phyloP scores from a whole-genome alignment of 2,113 vertebrate genomes.

The Mobula birostris region DNA sequence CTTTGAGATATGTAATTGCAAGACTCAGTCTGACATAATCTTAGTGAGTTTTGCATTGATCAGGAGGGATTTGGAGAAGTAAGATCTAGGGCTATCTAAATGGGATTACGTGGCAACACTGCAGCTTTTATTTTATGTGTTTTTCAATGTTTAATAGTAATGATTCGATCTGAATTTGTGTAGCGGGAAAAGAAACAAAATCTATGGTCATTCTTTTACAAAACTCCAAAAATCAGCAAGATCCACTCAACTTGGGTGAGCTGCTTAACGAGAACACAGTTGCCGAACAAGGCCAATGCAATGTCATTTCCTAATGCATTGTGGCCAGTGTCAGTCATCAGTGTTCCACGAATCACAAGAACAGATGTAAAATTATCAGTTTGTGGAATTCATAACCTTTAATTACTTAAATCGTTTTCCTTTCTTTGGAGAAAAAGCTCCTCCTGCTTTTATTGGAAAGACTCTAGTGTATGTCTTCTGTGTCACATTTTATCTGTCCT shows the following conservation, averaged over 20 bases:
- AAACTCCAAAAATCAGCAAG: not conserved
- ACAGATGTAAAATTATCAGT: not conserved
- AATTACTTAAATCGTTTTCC: not conserved
- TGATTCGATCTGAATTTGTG: not conserved
- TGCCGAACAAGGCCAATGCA: not conserved
- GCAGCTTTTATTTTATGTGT: not conserved
- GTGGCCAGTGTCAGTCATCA: not conserved
- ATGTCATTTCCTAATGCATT: not conserved
- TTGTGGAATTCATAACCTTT: not conserved
- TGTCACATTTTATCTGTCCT: slow-evolving; percentile 7
- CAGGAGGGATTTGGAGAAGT: not conserved
- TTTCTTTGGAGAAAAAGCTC: not conserved
- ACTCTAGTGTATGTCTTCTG: not conserved
- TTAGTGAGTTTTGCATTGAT: not conserved
- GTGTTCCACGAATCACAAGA: not conserved
- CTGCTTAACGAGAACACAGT: not conserved
- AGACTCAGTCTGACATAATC: not conserved
- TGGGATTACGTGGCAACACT: not conserved
- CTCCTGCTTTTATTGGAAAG: not conserved
- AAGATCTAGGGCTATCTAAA: not conserved
- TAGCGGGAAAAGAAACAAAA: not conserved
- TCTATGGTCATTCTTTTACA: not conserved
- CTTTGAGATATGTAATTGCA: not conserved
- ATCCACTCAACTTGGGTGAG: no score
- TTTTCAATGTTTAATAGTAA: not conserved